Conservation (phyloP, 2,113 vertebrate genomes). For the Sphaerodactylus townsendi region DNA sequence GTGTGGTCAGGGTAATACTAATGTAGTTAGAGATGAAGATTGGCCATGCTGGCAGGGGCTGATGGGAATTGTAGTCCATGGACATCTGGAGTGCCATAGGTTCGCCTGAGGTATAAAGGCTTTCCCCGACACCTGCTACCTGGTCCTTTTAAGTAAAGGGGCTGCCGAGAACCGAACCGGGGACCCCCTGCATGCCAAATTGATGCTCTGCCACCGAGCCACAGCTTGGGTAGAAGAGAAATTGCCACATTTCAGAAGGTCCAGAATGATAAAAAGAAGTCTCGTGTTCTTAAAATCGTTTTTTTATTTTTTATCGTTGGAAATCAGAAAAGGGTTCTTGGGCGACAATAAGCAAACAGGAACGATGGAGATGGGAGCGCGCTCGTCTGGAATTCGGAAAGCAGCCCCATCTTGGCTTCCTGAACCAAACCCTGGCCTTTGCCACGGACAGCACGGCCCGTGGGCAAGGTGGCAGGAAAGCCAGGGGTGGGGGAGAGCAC, state of each 20-base stretch:
- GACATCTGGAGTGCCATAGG: too few relatives aligned
- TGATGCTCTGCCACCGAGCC: rapidly evolving
- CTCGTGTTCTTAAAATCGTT: constrained; percentile 46
- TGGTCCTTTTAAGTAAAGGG: too few relatives aligned
- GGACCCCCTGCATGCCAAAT: too few relatives aligned
- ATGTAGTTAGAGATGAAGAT: too few relatives aligned
- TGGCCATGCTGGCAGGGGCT: too few relatives aligned
- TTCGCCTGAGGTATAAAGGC: too few relatives aligned
- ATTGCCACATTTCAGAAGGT: neutral
- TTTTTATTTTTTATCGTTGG: constrained; percentile 59
- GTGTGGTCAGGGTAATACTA: too few relatives aligned
- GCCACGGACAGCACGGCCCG: too few relatives aligned
- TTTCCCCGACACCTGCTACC: too few relatives aligned
- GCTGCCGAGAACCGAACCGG: too few relatives aligned
- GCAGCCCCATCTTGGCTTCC: neutral
- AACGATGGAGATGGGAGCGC: constrained; percentile 14
- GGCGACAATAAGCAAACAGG: constrained; percentile 54
- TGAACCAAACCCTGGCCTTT: too few relatives aligned
- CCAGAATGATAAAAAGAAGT: neutral
- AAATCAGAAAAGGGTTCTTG: constrained; percentile 58
- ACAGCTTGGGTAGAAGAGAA: rapidly evolving
- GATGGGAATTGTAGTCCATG: too few relatives aligned
- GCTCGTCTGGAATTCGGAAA: neutral
- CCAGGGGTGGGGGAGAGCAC: neutral
- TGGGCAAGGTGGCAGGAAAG: neutral